Base-by-base conservation (phyloP, 2,797 vertebrate species). In the Pygocentrus nattereri region DNA sequence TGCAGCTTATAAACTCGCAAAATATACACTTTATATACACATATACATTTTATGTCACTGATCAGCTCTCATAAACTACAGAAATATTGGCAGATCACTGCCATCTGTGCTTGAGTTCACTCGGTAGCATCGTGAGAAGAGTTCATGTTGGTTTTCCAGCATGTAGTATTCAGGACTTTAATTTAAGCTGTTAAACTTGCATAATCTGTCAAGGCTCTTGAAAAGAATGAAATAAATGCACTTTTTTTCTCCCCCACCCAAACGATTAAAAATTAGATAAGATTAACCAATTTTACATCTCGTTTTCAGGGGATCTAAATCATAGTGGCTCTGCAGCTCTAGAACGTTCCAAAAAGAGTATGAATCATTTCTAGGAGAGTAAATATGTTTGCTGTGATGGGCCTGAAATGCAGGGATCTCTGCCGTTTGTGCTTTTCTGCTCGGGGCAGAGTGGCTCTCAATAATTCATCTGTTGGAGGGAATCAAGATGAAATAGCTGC, bases 381-480 rank as follows among this genome's bases (percentile, higher is more conserved):
- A 85, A 84, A 79, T 59, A 82, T 68, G 74, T 79, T 78, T 58
- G 64, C 69, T 62, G 75, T 79, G 72, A 76, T 82, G 74, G 88
- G 87, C 84, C 88, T 79, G 88, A 88, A 87, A 87, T 90, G 88
- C 89, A 54, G 49, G 34, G 49, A 69, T 86, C 85, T 86, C 88
- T 90, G 88, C 81, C 78, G 34, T 80, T 87, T 82, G 84, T 67
- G 83, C 47, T 82, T 74, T 83, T 41, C 38, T 38, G 11, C 72
- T 80, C 86, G 90, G 89, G 88, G 86, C 88, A 90, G 91, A 91
- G 89, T 90, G 89, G 88, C 87, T 86, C 90, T 94, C 89, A 94
- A 94, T 94, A 92, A 94, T 94, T 94, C 88, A 94, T 93, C 87
- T 47, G 85, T 90, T 88, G 85, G 87, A 88, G 87, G 87, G 89